Evolutionary conservation across 2,888 invertebrate species (phyloP), one percentile per base, ranked within the genome.

Genomic region (Apodemia zela): DNA sequence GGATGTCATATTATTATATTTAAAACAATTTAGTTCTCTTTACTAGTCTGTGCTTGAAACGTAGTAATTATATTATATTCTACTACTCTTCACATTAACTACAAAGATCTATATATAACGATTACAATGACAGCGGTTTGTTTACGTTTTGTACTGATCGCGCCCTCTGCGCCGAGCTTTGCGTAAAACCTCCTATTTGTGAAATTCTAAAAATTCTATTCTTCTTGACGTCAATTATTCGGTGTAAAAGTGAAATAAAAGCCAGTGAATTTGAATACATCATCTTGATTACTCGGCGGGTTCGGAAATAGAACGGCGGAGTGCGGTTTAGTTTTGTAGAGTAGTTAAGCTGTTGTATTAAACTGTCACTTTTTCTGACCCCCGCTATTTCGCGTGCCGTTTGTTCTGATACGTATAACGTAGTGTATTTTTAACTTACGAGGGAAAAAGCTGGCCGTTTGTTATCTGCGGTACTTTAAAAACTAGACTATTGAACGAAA

Each of bases 221-320:
- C 42, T n/a, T n/a, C 42, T 3, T 42, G 42, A 42, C 15, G 42
- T 15, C 15, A 42, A 15, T 42, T 42, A n/a, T n/a, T n/a, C 15
- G n/a, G 11, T 38, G 13, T 45, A 45, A 45, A 45, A 15, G 15
- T 45, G 42, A 45, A 54, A 57, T 62, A 54, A 65, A 59, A 59
- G 35, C 33, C 42, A 63, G 21, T 45, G 58, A 51, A 58, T 58
- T 61, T 49, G 61, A 59, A 64, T 59, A 62, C 60, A 60, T 63
- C 66, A 65, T 62, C 58, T 54, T 15, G 45, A 47, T 59, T 60
- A 64, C 54, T 63, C 57, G 65, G 59, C 60, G 60, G 61, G 61
- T 61, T 59, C 42, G 65, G 58, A 64, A 67, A 58, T 63, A 63
- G 64, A 68, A 63, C 66, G 66, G 64, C 66, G 61, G 65, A 60